A percentile compares a stretch with the other conserved stretches of the same genome.
These are phyloP conservation scores for Calephelis perditalis DNA, from an alignment of 2,888 invertebrate genomes.

Conservation along the genomic window DNA sequence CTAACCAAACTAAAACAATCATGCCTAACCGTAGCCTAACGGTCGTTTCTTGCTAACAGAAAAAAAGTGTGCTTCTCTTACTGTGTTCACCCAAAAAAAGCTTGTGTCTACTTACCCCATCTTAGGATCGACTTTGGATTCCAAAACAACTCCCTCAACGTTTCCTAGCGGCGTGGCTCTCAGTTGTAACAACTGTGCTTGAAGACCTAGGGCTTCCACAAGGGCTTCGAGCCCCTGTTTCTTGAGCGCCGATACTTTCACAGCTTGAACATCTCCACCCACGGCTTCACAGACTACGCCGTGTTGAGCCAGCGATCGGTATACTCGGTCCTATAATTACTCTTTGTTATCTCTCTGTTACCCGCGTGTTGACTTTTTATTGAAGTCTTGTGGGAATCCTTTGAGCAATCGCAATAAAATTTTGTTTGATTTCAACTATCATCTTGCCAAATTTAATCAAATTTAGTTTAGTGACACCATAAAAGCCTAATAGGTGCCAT, in stretches of 20 bases:
- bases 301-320: conserved; percentile 85
- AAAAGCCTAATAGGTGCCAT: too few species aligned
- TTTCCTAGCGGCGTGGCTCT: conserved; percentile 89
- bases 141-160: conserved; percentile 94
- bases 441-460: too few species aligned
- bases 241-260: conserved; percentile 94
- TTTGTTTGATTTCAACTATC: too few species aligned
- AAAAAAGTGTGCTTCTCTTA: too few species aligned
- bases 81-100: too few species aligned
- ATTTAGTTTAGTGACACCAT: too few species aligned
- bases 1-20: too few species aligned
- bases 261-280: conserved; percentile 95
- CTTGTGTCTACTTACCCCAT: conserved; percentile 41
- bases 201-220: conserved; percentile 89
- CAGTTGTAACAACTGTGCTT: conserved; percentile 93
- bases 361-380: too few species aligned
- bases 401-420: too few species aligned
- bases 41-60: too few species aligned
- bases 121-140: conserved; percentile 79
- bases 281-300: conserved; percentile 91
- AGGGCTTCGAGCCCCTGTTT: conserved; percentile 86
- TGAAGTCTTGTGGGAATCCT: too few species aligned
- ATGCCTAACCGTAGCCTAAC: too few species aligned
- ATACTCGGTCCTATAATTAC: conserved; percentile 81
- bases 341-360: background rate